Evolutionary conservation across 2,113 vertebrate species (phyloP), one percentile per base, ranked within the genome.

Genomic region (Hippocampus comes): DNA sequence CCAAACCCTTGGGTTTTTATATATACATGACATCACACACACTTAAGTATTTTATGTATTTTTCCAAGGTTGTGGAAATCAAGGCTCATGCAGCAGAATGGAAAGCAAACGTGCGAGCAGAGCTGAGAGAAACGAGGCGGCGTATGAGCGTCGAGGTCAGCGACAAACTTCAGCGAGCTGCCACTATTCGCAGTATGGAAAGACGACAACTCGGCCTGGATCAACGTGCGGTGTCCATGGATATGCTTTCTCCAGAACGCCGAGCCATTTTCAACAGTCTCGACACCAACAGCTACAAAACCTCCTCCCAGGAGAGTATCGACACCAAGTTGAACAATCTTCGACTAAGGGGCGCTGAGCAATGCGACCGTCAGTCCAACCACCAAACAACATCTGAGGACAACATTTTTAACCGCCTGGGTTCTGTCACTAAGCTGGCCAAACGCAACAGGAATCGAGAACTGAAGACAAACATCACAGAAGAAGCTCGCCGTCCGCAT

Each of bases 121-220:
- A 98, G 80, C 94, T 98, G 84, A 94, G 96, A 80, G 96, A 97
- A 84, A 98, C 96, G 0, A 89, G 96, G 6, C 89, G 96, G 63
- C 93, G 96, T 42, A 92, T 98, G 80, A 98, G 96, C 0, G 95
- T 98, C 64, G 96, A 98, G 89, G 96, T 97, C 67, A 95, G 97
- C 0, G 96, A 98, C 92, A 98, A 98, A 85, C 94, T 98, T 46
- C 96, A 98, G 87, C 87, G 96, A 0, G 96, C 96, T 27, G 95
- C 96, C 42, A 98, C 96, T 51, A 96, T 98, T 72, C 93, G 96
- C 25, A 98, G 95, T 90, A 97, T 97, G 95, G 96, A 97, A 85
- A 94, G 95, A 53, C 79, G 96, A 68, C 94, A 95, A 67, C 91
- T 97, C 69, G 96, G 96, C 70, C 82, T 98, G 82, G 96, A 98